These are phyloP conservation scores for Tachypleus tridentatus DNA, from an alignment of 1,140 invertebrate species.

Conservation along the genomic window DNA sequence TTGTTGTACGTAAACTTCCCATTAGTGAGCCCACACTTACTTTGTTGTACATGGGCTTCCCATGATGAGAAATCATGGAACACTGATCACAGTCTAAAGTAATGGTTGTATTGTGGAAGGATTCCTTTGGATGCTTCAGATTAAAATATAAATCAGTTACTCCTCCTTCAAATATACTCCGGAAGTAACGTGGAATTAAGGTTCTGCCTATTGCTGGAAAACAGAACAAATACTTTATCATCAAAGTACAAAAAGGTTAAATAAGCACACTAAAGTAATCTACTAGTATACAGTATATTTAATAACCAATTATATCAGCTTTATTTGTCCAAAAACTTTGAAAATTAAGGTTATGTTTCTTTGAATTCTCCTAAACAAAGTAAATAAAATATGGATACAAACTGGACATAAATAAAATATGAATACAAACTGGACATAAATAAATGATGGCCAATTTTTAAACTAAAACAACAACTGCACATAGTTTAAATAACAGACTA, in stretches of 20 bases:
- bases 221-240: conserved; percentile 26
- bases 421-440: no score
- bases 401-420: no score
- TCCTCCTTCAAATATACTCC: conserved; percentile 97
- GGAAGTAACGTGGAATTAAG: conserved; percentile 95
- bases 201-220: conserved; percentile 87
- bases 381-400: no score
- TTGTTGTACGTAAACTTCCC: no score
- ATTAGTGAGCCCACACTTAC: no score
- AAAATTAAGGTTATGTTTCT: no score
- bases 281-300: conserved; percentile 1
- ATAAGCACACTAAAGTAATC: background rate
- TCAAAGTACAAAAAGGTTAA: background rate
- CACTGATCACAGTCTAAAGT: conserved; percentile 96
- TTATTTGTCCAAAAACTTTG: background rate
- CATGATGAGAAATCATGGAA: conserved; percentile 91
- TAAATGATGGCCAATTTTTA: no score
- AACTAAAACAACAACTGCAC: no score
- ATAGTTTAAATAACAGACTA: no score
- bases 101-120: conserved; percentile 94
- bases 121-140: conserved; percentile 93
- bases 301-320: background rate
- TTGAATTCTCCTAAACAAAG: no score
- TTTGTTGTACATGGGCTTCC: conserved; percentile 54
- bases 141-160: conserved; percentile 97